These are phyloP conservation scores for Diploscapter pachys DNA, from an alignment of 1,140 invertebrate genomes.

Conservation along the genomic window DNA sequence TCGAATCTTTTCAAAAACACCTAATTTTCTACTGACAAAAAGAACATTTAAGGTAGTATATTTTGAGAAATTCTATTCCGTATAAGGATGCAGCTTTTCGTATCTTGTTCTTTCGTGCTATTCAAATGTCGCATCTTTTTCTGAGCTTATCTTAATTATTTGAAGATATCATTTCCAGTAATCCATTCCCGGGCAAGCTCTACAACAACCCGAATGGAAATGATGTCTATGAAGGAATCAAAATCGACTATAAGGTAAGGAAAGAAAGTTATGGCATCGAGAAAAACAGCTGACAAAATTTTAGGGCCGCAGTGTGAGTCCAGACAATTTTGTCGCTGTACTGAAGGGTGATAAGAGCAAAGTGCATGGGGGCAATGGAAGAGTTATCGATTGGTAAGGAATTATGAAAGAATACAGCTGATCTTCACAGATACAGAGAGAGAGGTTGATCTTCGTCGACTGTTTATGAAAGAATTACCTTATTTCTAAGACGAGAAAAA, in stretches of 20 bases:
- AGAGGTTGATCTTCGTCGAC: no score
- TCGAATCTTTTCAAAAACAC: no score
- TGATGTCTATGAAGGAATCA: slow-evolving; percentile 67
- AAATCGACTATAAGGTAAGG: slow-evolving; percentile 62
- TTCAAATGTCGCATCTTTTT: not conserved
- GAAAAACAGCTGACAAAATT: not conserved
- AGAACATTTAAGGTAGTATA: not conserved
- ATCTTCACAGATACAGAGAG: no score
- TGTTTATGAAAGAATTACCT: no score
- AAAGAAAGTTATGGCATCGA: not conserved
- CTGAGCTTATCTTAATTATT: not conserved
- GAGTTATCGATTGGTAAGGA: slow-evolving; percentile 65
- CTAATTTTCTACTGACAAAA: no score
- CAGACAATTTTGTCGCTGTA: slow-evolving; percentile 66
- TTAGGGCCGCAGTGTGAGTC: slow-evolving; percentile 64
- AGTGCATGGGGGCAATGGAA: slow-evolving; percentile 63
- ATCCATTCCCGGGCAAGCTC: slow-evolving; percentile 66
- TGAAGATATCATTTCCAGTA: slow-evolving; percentile 59
- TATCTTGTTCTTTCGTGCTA: not conserved
- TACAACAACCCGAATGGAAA: slow-evolving; percentile 67
- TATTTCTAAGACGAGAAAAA: no score
- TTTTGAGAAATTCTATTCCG: not conserved
- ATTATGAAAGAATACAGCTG: no score
- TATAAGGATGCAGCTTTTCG: not conserved
- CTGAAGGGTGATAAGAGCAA: slow-evolving; percentile 63